phyloP scores from a whole-genome alignment of 2,888 invertebrate genomes.

The Eristalis pertinax region DNA sequence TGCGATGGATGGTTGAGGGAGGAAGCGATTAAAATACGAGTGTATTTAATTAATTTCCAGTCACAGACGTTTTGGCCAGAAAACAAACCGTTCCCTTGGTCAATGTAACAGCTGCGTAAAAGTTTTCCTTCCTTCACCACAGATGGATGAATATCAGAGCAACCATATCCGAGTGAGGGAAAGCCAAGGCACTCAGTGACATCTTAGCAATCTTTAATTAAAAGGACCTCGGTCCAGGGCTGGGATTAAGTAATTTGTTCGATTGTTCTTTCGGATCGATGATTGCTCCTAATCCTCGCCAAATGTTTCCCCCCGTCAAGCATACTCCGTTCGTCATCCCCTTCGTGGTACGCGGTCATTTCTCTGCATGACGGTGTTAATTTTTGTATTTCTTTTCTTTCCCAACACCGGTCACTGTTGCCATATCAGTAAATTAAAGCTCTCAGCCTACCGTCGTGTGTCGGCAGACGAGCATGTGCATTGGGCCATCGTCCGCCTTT shows the following conservation, averaged over 20 bases:
- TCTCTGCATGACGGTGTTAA: constrained; percentile 2
- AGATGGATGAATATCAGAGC: neutral
- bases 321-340: neutral
- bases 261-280: constrained; percentile 39
- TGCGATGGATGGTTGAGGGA: neutral
- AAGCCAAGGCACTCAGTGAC: constrained; percentile 51
- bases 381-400: constrained; percentile 21
- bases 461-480: neutral
- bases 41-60: constrained; percentile 37
- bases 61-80: neutral
- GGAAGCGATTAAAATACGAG: constrained; percentile 26
- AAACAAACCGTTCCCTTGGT: constrained; percentile 11
- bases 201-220: constrained; percentile 69
- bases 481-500: constrained; percentile 25
- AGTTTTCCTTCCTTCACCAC: constrained; percentile 1
- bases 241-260: constrained; percentile 67
- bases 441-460: neutral
- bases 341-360: constrained; percentile 4
- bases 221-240: constrained; percentile 57
- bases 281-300: constrained; percentile 63
- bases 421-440: constrained; percentile 57
- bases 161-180: neutral
- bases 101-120: constrained; percentile 42
- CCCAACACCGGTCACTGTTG: neutral
- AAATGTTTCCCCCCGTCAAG: constrained; percentile 38